Conservation (phyloP, 2,888 invertebrate genomes). For the Dryobotodes eremita region DNA sequence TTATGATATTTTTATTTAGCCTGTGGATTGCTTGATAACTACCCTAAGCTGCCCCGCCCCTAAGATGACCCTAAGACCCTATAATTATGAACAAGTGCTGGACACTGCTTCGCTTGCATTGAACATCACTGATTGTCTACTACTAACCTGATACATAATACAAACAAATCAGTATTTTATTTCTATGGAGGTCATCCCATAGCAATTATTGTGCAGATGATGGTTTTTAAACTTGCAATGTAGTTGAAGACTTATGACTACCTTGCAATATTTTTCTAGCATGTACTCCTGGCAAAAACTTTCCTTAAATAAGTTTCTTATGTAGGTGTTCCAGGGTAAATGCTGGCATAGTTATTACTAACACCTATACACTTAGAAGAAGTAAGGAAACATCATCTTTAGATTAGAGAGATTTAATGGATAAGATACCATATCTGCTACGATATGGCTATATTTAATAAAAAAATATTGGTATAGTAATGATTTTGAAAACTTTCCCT, state of each 20-base stretch:
- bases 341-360: background rate
- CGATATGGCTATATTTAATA: background rate
- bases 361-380: background rate
- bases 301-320: background rate
- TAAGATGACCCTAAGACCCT: background rate
- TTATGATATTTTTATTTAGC: background rate
- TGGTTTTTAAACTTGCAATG: background rate
- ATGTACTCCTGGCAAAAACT: background rate
- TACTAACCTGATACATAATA: background rate
- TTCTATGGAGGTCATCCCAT: background rate
- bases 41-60: background rate
- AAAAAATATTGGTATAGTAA: background rate
- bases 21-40: background rate
- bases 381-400: slow-evolving; percentile 1
- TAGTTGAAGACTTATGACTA: background rate
- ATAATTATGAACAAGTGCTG: background rate
- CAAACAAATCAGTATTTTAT: background rate
- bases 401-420: slow-evolving; percentile 9
- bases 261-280: background rate
- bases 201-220: background rate
- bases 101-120: background rate
- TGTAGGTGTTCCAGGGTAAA: background rate
- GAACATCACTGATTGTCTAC: background rate
- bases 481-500: background rate
- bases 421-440: slow-evolving; percentile 1